These are phyloP conservation scores for Thermophis baileyi DNA, from an alignment of 2,113 vertebrate genomes.

Conservation along the genomic window DNA sequence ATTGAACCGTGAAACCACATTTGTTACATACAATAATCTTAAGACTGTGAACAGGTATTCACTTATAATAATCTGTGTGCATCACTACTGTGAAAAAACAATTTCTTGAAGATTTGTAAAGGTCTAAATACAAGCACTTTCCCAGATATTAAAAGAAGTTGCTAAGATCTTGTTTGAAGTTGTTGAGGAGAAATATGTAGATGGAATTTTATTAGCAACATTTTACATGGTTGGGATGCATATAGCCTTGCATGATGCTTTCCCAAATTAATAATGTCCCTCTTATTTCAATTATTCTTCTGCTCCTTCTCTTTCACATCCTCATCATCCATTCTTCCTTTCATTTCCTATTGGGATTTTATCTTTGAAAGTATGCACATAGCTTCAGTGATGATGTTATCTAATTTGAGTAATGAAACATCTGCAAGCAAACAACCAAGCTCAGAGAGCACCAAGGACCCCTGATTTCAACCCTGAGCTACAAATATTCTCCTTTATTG, in stretches of 20 bases:
- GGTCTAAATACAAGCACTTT: not conserved
- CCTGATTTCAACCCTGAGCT: not conserved
- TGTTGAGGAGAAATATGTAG: not conserved
- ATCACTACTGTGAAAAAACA: not conserved
- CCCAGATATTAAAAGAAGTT: not conserved
- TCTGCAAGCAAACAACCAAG: not conserved
- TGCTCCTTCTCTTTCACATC: not conserved
- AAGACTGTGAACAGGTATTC: not conserved
- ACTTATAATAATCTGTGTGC: not conserved
- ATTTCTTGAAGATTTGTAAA: not conserved
- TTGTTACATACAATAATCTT: not conserved
- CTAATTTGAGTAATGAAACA: not conserved
- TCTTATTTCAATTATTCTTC: not conserved
- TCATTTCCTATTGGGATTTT: not conserved
- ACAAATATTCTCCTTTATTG: not conserved
- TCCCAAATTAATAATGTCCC: not conserved
- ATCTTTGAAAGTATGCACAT: not conserved
- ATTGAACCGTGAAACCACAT: not conserved
- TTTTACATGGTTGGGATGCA: not conserved
- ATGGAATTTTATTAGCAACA: not conserved
- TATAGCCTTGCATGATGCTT: not conserved
- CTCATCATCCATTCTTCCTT: not conserved
- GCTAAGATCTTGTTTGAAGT: not conserved
- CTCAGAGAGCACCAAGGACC: not conserved
- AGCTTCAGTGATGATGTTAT: not conserved